Conservation (phyloP, 2,797 vertebrate species). For the Iguana delicatissima region DNA sequence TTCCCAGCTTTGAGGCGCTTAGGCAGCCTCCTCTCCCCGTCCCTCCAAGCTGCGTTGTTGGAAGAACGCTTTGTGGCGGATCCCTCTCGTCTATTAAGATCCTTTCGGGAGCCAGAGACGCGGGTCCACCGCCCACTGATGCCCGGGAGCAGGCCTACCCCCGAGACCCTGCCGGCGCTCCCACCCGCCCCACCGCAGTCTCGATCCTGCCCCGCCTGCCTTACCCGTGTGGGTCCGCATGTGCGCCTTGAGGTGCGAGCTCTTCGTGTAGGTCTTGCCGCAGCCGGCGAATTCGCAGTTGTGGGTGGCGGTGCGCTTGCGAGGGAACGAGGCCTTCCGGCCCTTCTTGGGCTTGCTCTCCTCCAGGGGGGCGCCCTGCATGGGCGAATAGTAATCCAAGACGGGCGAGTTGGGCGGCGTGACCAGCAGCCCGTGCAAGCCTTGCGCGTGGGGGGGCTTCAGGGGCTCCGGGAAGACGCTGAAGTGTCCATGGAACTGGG, state of each 20-base stretch:
- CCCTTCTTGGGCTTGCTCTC: constrained; percentile 88
- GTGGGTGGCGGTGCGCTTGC: constrained; percentile 93
- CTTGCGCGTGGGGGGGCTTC: constrained; percentile 72
- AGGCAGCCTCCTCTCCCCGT: not conserved
- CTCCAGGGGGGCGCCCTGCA: constrained; percentile 46
- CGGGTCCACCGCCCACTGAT: no score
- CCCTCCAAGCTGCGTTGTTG: no score
- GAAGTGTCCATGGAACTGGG: constrained; percentile 87
- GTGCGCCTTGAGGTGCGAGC: constrained; percentile 94
- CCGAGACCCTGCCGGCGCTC: not conserved
- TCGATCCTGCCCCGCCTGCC: constrained; percentile 16
- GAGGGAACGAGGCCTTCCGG: constrained; percentile 89
- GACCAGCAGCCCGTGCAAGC: constrained; percentile 85
- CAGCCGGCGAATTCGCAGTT: constrained; percentile 93
- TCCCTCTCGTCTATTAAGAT: no score
- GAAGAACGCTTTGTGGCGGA: no score
- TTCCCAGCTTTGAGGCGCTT: not conserved
- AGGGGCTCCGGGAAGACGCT: constrained; percentile 82
- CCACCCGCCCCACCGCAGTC: not conserved
- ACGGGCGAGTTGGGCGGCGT: constrained; percentile 91
- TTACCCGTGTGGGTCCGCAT: constrained; percentile 94
- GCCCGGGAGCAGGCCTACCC: no score
- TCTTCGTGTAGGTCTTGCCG: constrained; percentile 95
- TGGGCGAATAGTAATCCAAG: constrained; percentile 83
- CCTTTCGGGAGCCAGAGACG: no score